A percentile compares a stretch with the other conserved stretches of the same genome.
Evolutionary conservation across 2,888 invertebrate genomes (phyloP).

Genomic region (Leptopilina myrica): DNA sequence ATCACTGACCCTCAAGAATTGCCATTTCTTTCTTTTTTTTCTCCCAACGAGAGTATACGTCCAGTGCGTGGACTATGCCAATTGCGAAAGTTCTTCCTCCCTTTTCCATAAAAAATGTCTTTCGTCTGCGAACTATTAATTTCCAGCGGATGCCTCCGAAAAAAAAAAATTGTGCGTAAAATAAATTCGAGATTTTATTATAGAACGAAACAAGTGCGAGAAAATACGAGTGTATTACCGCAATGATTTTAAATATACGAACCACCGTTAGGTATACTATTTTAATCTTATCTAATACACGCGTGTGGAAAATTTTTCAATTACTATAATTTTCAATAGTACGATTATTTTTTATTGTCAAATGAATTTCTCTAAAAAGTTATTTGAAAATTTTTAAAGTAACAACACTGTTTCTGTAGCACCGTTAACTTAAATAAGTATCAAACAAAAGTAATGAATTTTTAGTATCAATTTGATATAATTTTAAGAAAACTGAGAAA

Average conservation of each 20-base stretch:
- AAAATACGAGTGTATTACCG: not conserved
- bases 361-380: no score
- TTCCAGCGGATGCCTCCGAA: constrained; percentile 36
- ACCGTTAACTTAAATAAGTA: no score
- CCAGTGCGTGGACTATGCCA: constrained; percentile 34
- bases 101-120: constrained; percentile 43
- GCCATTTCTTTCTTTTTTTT: constrained; percentile 46
- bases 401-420: no score
- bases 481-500: no score
- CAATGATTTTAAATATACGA: not conserved
- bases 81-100: constrained; percentile 21
- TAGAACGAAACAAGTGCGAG: not conserved
- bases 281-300: no score
- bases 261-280: no score
- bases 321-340: no score
- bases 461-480: no score
- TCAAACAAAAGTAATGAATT: no score
- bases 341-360: no score
- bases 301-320: no score
- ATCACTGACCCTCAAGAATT: constrained; percentile 50
- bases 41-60: constrained; percentile 3
- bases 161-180: not conserved
- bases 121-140: constrained; percentile 41
- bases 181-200: constrained; percentile 42
- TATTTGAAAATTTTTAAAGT: no score